Percentiles rank a stretch among this genome's conserved stretches.
phyloP scores from a whole-genome alignment of 2,888 invertebrate species.

The Strigamia crassipes region DNA sequence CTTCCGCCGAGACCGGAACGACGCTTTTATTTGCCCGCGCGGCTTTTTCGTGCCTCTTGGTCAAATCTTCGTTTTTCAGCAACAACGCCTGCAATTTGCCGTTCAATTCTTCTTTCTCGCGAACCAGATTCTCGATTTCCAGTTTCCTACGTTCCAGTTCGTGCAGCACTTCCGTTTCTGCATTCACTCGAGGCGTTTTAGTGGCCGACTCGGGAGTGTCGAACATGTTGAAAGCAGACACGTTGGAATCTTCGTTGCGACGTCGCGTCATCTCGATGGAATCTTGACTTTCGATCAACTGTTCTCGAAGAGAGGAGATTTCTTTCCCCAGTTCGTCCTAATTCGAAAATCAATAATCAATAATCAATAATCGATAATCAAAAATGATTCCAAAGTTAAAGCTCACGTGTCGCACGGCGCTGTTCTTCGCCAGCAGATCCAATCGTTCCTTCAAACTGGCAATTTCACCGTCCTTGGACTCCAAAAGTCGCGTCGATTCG shows the following conservation, averaged over 20 bases:
- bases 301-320: not conserved
- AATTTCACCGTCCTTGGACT: constrained; percentile 4
- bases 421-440: constrained; percentile 35
- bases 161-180: not conserved
- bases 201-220: not conserved
- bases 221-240: not conserved
- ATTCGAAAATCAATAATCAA: no score
- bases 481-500: not conserved
- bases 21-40: not conserved
- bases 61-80: constrained; percentile 1
- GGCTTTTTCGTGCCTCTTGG: not conserved
- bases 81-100: not conserved
- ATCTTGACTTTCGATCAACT: not conserved
- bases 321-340: constrained; percentile 20
- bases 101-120: constrained; percentile 14
- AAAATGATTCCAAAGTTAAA: not conserved
- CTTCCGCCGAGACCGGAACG: not conserved
- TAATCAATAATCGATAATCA: no score
- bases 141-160: not conserved
- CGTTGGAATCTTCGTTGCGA: not conserved
- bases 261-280: not conserved
- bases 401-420: constrained; percentile 35
- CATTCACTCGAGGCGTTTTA: not conserved
- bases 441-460: not conserved
- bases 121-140: constrained; percentile 16